Percentiles rank a stretch among this genome's conserved stretches.
Conservation (phyloP, 2,888 invertebrate species). For the Steinernema hermaphroditum region DNA sequence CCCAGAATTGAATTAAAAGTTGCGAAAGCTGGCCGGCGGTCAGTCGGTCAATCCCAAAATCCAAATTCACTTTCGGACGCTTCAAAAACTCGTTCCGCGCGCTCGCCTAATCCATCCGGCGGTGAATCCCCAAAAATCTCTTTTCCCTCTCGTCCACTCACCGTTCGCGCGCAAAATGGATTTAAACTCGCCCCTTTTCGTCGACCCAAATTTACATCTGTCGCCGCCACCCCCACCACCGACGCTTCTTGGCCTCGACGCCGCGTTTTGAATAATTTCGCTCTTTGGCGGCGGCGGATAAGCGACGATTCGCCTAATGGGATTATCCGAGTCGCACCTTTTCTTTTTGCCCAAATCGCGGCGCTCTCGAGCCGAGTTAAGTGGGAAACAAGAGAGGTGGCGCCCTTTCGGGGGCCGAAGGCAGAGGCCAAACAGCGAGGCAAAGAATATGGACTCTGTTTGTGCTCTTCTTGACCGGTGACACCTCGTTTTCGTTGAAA, state of each 20-base stretch:
- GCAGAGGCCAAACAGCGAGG: too few species aligned
- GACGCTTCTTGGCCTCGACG: neutral
- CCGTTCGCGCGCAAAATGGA: conserved; percentile 17
- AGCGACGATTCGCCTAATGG: conserved; percentile 24
- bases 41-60: conserved; percentile 27
- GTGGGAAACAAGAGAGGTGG: conserved; percentile 12
- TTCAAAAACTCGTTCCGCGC: conserved; percentile 27
- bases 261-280: conserved; percentile 13
- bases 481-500: too few species aligned
- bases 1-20: neutral
- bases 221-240: neutral
- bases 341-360: conserved; percentile 28
- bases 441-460: too few species aligned
- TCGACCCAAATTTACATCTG: conserved; percentile 31
- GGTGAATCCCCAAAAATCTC: conserved; percentile 19
- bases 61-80: conserved; percentile 18
- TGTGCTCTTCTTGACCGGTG: too few species aligned
- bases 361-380: conserved; percentile 21
- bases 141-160: conserved; percentile 20
- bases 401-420: conserved; percentile 18
- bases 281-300: conserved; percentile 24
- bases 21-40: conserved; percentile 21
- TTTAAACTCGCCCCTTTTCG: conserved; percentile 10
- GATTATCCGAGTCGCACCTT: conserved; percentile 27
- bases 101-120: conserved; percentile 20